Percentiles rank a stretch among this genome's conserved stretches.
Conservation (phyloP, 2,888 invertebrate genomes). For the Tiliacea citrago region DNA sequence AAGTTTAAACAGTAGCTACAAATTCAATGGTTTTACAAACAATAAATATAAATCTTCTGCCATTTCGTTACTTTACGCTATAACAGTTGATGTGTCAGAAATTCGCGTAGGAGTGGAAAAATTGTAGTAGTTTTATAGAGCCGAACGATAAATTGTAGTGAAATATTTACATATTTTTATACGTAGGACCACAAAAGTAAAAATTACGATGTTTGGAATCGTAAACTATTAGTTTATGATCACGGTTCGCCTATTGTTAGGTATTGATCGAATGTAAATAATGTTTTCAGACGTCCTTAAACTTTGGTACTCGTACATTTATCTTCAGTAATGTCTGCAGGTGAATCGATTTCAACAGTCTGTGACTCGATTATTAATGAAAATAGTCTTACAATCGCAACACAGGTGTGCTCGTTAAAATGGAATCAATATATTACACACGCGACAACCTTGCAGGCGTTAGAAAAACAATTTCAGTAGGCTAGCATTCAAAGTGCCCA, state of each 20-base stretch:
- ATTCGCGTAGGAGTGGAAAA: conserved; percentile 41
- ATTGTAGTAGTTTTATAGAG: conserved; percentile 16
- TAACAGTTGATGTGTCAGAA: conserved; percentile 48
- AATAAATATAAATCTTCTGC: conserved; percentile 63
- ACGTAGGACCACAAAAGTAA: conserved; percentile 2
- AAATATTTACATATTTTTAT: conserved; percentile 30
- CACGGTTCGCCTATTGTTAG: neutral
- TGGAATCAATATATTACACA: conserved; percentile 25
- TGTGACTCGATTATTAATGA: conserved; percentile 7
- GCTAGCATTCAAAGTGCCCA: conserved; percentile 53
- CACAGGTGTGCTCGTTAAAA: conserved; percentile 33
- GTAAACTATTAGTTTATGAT: neutral
- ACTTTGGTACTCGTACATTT: neutral
- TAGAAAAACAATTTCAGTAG: conserved; percentile 50
- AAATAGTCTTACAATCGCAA: conserved; percentile 11
- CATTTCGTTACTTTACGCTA: conserved; percentile 60
- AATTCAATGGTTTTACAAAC: conserved; percentile 57
- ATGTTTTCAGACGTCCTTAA: neutral
- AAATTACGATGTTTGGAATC: neutral
- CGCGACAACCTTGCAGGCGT: conserved; percentile 46
- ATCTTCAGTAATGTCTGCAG: neutral
- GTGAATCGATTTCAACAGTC: conserved; percentile 10
- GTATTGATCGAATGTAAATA: conserved; percentile 19
- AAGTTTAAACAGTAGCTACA: conserved; percentile 50
- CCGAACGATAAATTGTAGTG: conserved; percentile 16